phyloP scores from a whole-genome alignment of 2,888 invertebrate species.

The Pherbina coryleti region DNA sequence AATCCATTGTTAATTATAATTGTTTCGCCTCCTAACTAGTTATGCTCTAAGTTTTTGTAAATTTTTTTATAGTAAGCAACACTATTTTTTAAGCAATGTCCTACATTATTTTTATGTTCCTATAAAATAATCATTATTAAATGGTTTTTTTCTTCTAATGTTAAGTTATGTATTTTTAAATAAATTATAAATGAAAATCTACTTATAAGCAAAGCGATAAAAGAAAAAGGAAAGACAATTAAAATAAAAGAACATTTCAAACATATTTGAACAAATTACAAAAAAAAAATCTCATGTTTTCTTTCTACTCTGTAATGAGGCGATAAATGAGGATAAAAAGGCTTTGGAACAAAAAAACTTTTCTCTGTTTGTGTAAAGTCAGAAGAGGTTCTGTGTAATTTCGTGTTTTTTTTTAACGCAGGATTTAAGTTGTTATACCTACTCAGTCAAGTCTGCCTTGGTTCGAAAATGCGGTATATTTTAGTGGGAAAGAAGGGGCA shows the following conservation, averaged over 20 bases:
- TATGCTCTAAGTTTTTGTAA: background rate
- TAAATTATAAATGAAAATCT: conserved; percentile 33
- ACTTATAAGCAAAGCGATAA: conserved; percentile 27
- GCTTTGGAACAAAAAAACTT: background rate
- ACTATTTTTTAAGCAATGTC: conserved; percentile 18
- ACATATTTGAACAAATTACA: conserved; percentile 28
- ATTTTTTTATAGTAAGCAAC: background rate
- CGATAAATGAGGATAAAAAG: background rate
- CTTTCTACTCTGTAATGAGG: background rate
- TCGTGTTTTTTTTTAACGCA: no score
- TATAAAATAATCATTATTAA: conserved; percentile 30
- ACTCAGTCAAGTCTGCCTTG: no score
- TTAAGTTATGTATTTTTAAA: conserved; percentile 40
- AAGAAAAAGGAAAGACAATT: conserved; percentile 29
- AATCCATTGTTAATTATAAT: background rate
- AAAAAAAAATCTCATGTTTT: background rate
- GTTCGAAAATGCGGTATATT: no score
- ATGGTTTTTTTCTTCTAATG: conserved; percentile 19
- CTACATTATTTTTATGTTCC: conserved; percentile 39
- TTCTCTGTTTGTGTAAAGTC: no score
- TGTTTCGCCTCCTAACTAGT: background rate
- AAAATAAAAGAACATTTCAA: conserved; percentile 25
- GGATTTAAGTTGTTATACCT: no score
- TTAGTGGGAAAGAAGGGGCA: no score
- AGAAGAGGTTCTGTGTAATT: no score